Evolutionary conservation across 2,113 vertebrate species (phyloP).

Genomic region (Pseudorectes ferrugineus): DNA sequence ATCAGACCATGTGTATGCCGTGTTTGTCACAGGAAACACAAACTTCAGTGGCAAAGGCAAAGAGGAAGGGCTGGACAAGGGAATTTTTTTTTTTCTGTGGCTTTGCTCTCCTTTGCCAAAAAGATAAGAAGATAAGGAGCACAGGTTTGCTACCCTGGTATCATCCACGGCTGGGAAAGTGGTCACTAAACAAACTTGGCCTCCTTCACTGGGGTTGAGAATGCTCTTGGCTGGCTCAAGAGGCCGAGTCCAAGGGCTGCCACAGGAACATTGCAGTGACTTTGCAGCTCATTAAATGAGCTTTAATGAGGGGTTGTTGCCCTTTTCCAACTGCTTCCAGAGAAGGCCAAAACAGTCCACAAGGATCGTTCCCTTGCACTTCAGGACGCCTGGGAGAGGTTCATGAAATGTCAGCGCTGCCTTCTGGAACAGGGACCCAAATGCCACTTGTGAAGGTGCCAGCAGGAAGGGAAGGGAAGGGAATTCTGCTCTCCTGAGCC

Average conservation of each 20-base stretch:
- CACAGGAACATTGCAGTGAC: neutral
- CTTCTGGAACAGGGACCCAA: neutral
- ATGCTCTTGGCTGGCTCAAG: neutral
- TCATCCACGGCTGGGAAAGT: neutral
- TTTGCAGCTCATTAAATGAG: slow-evolving; percentile 35
- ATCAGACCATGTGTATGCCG: neutral
- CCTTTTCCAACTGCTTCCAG: neutral
- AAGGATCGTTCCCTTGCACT: neutral
- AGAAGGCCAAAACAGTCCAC: neutral
- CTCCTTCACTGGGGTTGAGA: neutral
- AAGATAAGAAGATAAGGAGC: neutral
- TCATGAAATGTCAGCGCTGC: neutral
- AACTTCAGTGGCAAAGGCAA: neutral
- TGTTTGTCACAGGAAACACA: slow-evolving; percentile 12
- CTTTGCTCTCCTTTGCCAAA: neutral
- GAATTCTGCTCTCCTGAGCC: neutral
- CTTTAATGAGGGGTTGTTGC: slow-evolving; percentile 36
- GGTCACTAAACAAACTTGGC: neutral
- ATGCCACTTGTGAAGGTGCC: neutral
- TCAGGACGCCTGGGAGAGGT: neutral
- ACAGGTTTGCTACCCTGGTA: neutral
- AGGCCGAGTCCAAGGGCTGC: neutral
- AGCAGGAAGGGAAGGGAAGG: neutral
- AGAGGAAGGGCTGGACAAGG: slow-evolving; percentile 38
- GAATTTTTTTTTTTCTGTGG: neutral